Percentiles rank a stretch among this genome's conserved stretches.
Conservation (phyloP, 2,888 invertebrate species). For the Coremacera marginata region DNA sequence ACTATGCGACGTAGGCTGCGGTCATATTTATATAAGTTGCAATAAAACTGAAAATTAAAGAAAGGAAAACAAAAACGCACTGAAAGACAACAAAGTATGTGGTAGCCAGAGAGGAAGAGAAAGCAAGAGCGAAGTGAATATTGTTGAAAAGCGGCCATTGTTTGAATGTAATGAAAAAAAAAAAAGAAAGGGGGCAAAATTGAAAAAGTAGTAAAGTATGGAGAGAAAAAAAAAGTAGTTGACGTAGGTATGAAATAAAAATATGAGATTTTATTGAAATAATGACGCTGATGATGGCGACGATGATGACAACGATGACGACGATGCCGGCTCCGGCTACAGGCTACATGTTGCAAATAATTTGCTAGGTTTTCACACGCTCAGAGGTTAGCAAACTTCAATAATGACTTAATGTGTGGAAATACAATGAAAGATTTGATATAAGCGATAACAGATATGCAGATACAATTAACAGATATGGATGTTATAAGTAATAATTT, state of each 20-base stretch:
- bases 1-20: too few relatives aligned
- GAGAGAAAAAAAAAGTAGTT: neutral
- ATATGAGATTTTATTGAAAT: neutral
- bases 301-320: neutral
- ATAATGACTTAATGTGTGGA: neutral
- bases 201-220: neutral
- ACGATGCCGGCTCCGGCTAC: neutral
- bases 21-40: too few relatives aligned
- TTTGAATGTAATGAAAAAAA: neutral
- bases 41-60: neutral
- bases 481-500: too few relatives aligned
- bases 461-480: too few relatives aligned
- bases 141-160: neutral
- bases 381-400: conserved; percentile 1
- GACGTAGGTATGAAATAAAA: neutral
- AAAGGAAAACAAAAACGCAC: too few relatives aligned
- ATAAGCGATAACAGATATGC: neutral
- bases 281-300: neutral
- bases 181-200: neutral
- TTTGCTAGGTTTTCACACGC: conserved; percentile 7
- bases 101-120: too few relatives aligned
- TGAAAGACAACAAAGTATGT: neutral
- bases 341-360: neutral
- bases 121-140: too few relatives aligned
- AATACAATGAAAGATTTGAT: neutral